Evolutionary conservation across 2,113 vertebrate genomes (phyloP).

Genomic region (Dipodomys ordii): DNA sequence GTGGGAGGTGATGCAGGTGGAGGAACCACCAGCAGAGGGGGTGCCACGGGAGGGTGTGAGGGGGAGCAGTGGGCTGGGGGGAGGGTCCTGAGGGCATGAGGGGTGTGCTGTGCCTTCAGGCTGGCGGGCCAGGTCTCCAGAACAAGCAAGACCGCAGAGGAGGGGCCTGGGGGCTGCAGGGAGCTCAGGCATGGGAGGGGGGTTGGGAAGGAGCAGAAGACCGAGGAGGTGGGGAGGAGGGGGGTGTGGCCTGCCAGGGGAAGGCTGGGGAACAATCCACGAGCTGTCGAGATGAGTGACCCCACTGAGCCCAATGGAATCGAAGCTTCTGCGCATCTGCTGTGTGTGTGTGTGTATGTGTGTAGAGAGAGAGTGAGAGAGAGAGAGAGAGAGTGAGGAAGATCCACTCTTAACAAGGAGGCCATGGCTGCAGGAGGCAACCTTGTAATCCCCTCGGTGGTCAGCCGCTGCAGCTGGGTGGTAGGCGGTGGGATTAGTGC

Average conservation of each 20-base stretch:
- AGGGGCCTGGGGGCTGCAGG: too few species aligned
- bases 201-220: neutral
- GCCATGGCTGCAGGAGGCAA: too few species aligned
- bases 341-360: too few species aligned
- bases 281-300: too few species aligned
- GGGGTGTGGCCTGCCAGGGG: neutral
- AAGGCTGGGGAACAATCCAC: neutral
- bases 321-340: neutral
- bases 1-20: neutral
- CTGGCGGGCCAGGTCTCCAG: neutral
- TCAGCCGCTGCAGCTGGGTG: rapidly evolving
- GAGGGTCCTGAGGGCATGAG: neutral
- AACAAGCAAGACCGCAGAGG: neutral
- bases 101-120: neutral
- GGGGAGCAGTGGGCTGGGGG: too few species aligned
- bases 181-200: neutral
- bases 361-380: rapidly evolving
- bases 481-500: rapidly evolving
- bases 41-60: neutral
- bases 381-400: neutral
- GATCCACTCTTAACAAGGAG: neutral
- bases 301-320: too few species aligned
- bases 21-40: neutral
- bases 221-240: neutral
- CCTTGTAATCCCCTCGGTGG: neutral